Conservation (phyloP, 1,140 invertebrate genomes). For the Frieseomelitta varia region DNA sequence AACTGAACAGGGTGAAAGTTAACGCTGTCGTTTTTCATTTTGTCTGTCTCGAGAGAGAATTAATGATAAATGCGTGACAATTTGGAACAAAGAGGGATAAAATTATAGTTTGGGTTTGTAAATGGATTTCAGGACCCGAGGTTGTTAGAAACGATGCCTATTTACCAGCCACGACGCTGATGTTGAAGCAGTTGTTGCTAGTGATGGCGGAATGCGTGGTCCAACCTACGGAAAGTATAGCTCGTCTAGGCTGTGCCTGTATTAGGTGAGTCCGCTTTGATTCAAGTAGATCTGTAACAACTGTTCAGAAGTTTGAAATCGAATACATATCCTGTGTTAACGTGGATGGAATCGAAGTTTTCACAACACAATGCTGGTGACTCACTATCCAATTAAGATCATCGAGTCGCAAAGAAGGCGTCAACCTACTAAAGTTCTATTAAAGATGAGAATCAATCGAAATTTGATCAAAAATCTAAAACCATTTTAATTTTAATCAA, state of each 20-base stretch:
- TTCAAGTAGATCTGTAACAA: background rate
- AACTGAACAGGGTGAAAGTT: background rate
- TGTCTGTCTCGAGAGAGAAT: background rate
- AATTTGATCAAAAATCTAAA: too few species aligned
- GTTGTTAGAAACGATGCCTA: conserved; percentile 72
- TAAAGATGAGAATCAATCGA: too few species aligned
- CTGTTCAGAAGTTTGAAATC: background rate
- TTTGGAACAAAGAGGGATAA: background rate
- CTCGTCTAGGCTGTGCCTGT: conserved; percentile 95
- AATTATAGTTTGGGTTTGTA: background rate
- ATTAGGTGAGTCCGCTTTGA: conserved; percentile 84
- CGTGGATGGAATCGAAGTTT: background rate
- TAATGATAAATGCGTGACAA: background rate
- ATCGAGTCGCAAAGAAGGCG: conserved; percentile 23
- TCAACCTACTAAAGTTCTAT: too few species aligned
- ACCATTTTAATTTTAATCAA: too few species aligned
- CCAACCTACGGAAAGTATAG: conserved; percentile 93
- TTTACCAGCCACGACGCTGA: conserved; percentile 86
- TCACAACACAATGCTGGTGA: background rate
- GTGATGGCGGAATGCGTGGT: conserved; percentile 95
- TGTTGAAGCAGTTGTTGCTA: conserved; percentile 93
- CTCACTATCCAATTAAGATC: conserved; percentile 41
- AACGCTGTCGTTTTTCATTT: too few species aligned
- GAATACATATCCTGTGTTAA: background rate
- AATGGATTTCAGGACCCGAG: conserved; percentile 68